Evolutionary conservation across 2,888 invertebrate genomes (phyloP), one percentile per base, ranked within the genome.

Genomic region (Crocallis elinguaria): DNA sequence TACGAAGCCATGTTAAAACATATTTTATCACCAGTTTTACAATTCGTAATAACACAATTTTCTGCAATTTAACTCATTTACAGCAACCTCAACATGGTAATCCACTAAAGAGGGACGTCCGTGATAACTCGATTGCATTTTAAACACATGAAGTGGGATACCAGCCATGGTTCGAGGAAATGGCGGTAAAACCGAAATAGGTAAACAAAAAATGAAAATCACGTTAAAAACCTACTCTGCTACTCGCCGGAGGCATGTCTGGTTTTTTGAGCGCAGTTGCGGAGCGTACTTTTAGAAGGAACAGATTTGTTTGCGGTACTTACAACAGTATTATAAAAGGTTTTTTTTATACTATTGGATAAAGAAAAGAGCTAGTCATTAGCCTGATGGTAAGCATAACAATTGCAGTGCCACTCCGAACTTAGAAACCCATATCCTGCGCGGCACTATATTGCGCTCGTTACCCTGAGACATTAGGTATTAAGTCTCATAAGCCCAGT

Each of bases 51-150:
- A n/a, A n/a, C n/a, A n/a, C 19, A 19, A 5, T 19, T 19, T 19
- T 19, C 19, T n/a, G n/a, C n/a, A n/a, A n/a, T 6, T 23, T 32
- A 38, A 32, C 16, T 38, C 6, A 23, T 12, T 48, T 33, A 33
- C 17, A 12, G 14, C 4, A 13, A 7, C 36, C 36, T 11, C 45
- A 57, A 43, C 51, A 53, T 60, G 64, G 52, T 39, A 68, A 71
- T 71, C 38, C 12, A 27, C n/a, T n/a, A 57, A 17, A 27, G 13
- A 21, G 12, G 32, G 49, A n/a, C 32, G 44, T 27, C 13, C 30
- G 19, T 38, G 61, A 55, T 71, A 76, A 75, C 64, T 68, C 60
- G 37, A 70, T 72, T 75, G 69, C 67, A 74, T 74, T 68, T 75
- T 68, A 66, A 72, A 71, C 66, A 64, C 62, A 57, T 50, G 33